These are phyloP conservation scores for Zingel zingel DNA, from an alignment of 2,113 vertebrate species.

Conservation along the genomic window DNA sequence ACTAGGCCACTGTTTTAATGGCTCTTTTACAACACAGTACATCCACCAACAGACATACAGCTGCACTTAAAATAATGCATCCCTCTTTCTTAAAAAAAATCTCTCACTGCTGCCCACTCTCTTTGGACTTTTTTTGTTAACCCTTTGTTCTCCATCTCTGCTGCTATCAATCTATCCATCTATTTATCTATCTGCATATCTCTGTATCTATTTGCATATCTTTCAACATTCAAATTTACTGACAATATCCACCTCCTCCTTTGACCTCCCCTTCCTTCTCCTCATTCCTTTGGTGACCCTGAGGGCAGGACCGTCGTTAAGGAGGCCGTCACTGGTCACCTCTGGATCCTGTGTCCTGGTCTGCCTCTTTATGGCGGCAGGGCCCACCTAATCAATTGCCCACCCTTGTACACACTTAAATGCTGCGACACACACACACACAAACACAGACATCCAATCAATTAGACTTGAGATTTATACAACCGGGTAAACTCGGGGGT, in stretches of 20 bases:
- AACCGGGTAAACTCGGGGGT: conserved; percentile 57
- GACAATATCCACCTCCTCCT: conserved; percentile 54
- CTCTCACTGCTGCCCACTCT: background rate
- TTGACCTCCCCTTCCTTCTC: conserved; percentile 49
- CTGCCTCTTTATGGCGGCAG: conserved; percentile 79
- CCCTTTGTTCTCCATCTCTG: background rate
- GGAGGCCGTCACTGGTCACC: conserved; percentile 67
- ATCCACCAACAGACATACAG: conserved; percentile 64
- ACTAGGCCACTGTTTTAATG: conserved; percentile 71
- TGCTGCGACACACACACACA: conserved; percentile 13
- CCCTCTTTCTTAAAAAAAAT: conserved; percentile 14
- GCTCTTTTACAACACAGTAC: conserved; percentile 61
- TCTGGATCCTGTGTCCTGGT: conserved; percentile 58
- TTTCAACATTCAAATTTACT: background rate
- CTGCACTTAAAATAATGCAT: conserved; percentile 50
- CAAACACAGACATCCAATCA: conserved; percentile 61
- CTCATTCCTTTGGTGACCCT: conserved; percentile 72
- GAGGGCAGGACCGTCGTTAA: conserved; percentile 78
- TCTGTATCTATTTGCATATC: background rate
- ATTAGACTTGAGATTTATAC: conserved; percentile 76
- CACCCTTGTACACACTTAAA: conserved; percentile 42
- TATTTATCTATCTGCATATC: background rate
- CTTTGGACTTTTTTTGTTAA: conserved; percentile 4
- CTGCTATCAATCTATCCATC: background rate
- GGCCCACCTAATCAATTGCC: conserved; percentile 72